Base-by-base conservation (phyloP, 2,113 vertebrate genomes). In the Ornithorhynchus anatinus region DNA sequence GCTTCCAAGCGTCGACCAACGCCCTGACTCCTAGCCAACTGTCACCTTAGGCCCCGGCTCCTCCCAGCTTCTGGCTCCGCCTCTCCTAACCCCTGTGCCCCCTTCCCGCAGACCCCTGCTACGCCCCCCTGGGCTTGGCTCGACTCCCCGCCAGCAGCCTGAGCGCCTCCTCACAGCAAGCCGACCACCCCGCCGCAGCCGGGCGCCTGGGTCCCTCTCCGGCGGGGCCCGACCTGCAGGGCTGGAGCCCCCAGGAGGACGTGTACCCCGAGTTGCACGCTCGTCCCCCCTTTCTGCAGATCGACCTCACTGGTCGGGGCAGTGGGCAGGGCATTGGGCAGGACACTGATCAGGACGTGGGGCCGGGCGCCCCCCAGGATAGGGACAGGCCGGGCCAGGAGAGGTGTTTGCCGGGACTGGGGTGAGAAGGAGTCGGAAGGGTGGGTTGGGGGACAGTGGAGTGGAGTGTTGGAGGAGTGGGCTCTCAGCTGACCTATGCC, bases 231-330 rank as follows among this genome's bases (percentile, higher is more conserved):
- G 86, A 92, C 40, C 85, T 84, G 43, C 88, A 92, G 83, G 94
- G 94, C 43, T 93, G 94, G 94, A 93, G 90, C 56, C 93, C 93
- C 22, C 70, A 83, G 4, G 88, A 92, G 0, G 87, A 89, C 1
- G 71, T 89, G 12, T 89, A 92, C 40, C 64, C 86, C 1, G 86
- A 88, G 25, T 82, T 88, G 10, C 86, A 87, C 3, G 48, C 84
- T 25, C 56, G 33, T 10, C 79, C 86, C 1, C 90, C 88, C 5
- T 91, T 85, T 27, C 86, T 91, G 23, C 91, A 97, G 79, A 87
- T 95, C 48, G 90, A 92, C 80, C 91, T 97, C 76, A 97, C 95
- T 0, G 96, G 96, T 85, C 84, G 84, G 45, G 42, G 25, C 36
- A 10, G n/a, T n/a, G 3, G 17, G 51, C 15, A 13, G 33, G 12